These are phyloP conservation scores for Caradrina kadenii DNA, from an alignment of 2,888 invertebrate species.

Conservation along the genomic window DNA sequence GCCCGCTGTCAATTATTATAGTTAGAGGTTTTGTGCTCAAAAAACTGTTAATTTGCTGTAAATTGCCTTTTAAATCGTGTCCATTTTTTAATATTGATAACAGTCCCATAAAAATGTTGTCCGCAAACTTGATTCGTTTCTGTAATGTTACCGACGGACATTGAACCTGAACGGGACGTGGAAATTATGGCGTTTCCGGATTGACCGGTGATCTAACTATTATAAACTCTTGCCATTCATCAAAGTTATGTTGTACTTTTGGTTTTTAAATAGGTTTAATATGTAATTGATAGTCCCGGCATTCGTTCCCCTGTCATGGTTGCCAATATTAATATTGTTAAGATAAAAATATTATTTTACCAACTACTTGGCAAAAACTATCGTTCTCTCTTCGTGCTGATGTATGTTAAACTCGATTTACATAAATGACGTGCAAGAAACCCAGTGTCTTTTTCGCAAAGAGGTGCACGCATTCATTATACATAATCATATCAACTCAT, in stretches of 20 bases:
- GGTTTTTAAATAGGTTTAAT: background rate
- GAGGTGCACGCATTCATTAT: constrained; percentile 16
- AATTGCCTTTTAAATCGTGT: constrained; percentile 3
- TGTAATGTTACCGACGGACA: constrained; percentile 54
- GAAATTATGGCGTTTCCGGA: constrained; percentile 52
- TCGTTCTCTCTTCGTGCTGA: background rate
- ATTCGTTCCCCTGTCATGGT: background rate
- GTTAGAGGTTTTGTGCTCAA: constrained; percentile 9
- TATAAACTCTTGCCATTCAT: constrained; percentile 19
- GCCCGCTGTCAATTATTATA: constrained; percentile 53
- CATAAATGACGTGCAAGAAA: background rate
- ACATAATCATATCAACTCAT: constrained; percentile 51
- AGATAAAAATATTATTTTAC: background rate
- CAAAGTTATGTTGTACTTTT: background rate
- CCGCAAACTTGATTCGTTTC: background rate
- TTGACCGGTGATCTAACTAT: constrained; percentile 29
- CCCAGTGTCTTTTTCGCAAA: constrained; percentile 29
- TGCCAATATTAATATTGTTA: constrained; percentile 1
- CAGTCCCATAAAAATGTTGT: background rate
- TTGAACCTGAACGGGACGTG: constrained; percentile 69
- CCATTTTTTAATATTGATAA: background rate
- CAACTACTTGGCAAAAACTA: background rate
- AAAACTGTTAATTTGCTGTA: background rate
- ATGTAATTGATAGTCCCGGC: background rate
- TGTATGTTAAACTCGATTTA: constrained; percentile 9